phyloP scores from a whole-genome alignment of 2,888 invertebrate genomes.

The Dastarcus helophoroides region DNA sequence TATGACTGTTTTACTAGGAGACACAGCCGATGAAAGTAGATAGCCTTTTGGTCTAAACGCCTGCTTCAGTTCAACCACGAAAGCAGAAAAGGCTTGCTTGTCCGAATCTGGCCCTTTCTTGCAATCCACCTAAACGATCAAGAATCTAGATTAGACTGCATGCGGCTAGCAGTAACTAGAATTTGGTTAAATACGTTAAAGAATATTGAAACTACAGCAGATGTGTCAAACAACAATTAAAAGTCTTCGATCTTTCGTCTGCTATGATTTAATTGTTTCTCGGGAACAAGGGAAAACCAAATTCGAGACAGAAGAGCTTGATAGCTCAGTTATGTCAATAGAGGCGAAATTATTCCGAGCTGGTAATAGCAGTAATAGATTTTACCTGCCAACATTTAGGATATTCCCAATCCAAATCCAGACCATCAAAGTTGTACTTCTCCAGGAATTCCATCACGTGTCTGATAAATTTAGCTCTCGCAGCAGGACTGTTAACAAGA shows the following conservation, averaged over 20 bases:
- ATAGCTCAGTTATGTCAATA: no score
- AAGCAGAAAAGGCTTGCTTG: conserved; percentile 64
- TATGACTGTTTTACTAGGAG: conserved; percentile 78
- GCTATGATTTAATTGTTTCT: no score
- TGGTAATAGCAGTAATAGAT: neutral
- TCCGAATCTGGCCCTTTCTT: conserved; percentile 74
- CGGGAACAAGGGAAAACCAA: no score
- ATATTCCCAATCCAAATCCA: conserved; percentile 94
- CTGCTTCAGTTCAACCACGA: conserved; percentile 60
- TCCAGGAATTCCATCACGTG: conserved; percentile 67
- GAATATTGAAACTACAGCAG: no score
- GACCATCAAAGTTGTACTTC: conserved; percentile 78
- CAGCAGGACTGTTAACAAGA: conserved; percentile 62
- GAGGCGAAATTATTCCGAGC: no score
- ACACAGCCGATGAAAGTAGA: conserved; percentile 72
- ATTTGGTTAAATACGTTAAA: no score
- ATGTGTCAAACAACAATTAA: no score
- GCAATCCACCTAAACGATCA: conserved; percentile 60
- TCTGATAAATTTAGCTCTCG: conserved; percentile 61
- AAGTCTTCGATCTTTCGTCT: no score
- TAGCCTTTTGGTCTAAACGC: conserved; percentile 38
- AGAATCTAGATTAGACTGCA: conserved; percentile 1
- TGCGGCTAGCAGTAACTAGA: no score
- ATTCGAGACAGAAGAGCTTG: no score
- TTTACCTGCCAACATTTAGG: conserved; percentile 76